Evolutionary conservation across 2,888 invertebrate genomes (phyloP), one percentile per base, ranked within the genome.

Genomic region (Anthophora plumipes): DNA sequence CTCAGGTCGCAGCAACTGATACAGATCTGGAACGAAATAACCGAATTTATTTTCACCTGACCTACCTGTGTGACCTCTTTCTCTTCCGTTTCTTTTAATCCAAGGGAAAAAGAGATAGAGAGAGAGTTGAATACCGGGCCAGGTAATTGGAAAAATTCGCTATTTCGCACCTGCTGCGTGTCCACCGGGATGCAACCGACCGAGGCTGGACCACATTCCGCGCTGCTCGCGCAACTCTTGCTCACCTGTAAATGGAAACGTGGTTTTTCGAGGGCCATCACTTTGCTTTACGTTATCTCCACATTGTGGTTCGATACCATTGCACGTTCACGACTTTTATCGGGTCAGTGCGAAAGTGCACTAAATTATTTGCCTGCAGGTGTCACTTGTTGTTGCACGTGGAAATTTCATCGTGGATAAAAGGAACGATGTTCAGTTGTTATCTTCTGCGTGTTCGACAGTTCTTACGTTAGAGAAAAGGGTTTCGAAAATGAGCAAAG

Each of bases 1-100:
- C 95, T 94, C 90, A 95, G 94, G 90, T 95, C 95, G 91, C 95
- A 95, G 91, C 95, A 95, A 79, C 95, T 95, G 76, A 95, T 95
- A 90, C 95, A 95, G 91, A 95, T 94, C 95, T 95, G 94, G 63
- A 94, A 94, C 89, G 89, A 91, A 90, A 91, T 89, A 89, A 91
- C 82, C 89, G 90, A 91, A 91, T 90, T 92, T 91, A 91, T 90
- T 91, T n/a, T 85, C 82, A 88, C 88, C 86, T 82, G 78, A 50
- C 31, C 31, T 31, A 3, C 31, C 46, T 31, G 46, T 25, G 52
- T 43, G 50, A 39, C 52, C 55, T 55, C 59, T 50, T 57, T 59
- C 43, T 11, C 37, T 52, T 55, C 17, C 9, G 9, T 4, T 9
- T 52, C n/a, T 25, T 0, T 67, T 17, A 11, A 20, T 41, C 25